Conservation (phyloP, 2,113 vertebrate genomes). For the Stigmatopora argus region DNA sequence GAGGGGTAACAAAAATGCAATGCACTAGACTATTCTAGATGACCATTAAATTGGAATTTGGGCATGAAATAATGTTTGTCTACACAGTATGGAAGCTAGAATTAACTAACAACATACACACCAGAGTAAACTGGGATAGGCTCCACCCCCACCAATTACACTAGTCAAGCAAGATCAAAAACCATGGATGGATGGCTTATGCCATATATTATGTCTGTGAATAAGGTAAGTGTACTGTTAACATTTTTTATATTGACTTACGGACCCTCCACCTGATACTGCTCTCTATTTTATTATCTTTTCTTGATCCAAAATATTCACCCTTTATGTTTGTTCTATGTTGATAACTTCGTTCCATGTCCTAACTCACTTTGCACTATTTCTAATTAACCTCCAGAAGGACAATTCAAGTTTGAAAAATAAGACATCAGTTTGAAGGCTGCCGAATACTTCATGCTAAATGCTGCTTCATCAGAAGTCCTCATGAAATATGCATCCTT, state of each 20-base stretch:
- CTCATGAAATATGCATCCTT: conserved; percentile 52
- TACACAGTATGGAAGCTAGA: too few species aligned
- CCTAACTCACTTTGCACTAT: neutral
- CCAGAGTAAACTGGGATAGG: too few species aligned
- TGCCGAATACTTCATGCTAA: conserved; percentile 8
- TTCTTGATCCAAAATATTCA: neutral
- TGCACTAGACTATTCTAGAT: too few species aligned
- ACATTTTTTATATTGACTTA: neutral
- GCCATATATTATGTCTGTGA: neutral
- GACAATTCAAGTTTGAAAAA: conserved; percentile 15
- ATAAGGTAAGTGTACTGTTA: neutral
- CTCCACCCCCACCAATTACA: too few species aligned
- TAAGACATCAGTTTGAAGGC: conserved; percentile 4
- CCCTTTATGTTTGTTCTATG: neutral
- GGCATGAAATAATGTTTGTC: too few species aligned
- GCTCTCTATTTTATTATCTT: neutral
- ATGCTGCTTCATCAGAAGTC: conserved; percentile 22
- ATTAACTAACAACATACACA: too few species aligned
- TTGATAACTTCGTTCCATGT: neutral
- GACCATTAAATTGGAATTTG: too few species aligned
- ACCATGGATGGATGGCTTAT: neutral
- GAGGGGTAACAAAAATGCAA: too few species aligned
- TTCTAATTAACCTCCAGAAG: conserved; percentile 7
- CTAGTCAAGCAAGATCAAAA: too few species aligned
- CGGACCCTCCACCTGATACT: neutral